These are phyloP conservation scores for Peromyscus aztecus DNA, from an alignment of 2,797 vertebrate genomes.

Conservation along the genomic window DNA sequence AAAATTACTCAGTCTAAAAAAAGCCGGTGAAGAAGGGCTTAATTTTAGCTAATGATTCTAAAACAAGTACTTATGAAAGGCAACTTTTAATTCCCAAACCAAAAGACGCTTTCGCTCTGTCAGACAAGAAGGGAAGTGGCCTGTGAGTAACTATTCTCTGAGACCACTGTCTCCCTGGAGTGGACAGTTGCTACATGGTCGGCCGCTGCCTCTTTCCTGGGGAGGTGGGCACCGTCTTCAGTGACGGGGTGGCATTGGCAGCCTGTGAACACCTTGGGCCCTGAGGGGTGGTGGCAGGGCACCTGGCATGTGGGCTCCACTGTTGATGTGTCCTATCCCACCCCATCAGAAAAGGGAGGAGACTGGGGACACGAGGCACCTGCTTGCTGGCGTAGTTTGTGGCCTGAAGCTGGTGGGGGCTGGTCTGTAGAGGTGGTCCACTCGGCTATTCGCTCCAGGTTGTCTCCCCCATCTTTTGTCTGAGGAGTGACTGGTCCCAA, in stretches of 20 bases:
- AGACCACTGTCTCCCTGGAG: not conserved
- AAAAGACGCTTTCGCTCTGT: not conserved
- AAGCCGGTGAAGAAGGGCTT: conserved; percentile 45
- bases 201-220: not conserved
- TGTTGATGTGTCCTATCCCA: too few species aligned
- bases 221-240: not conserved
- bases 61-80: not conserved
- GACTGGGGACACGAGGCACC: not conserved
- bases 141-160: not conserved
- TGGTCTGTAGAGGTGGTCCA: not conserved
- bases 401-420: not conserved
- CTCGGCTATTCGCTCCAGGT: not conserved
- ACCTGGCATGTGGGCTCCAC: not conserved
- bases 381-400: not conserved
- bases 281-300: not conserved
- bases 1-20: conserved; percentile 52
- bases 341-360: not conserved
- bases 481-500: too few species aligned
- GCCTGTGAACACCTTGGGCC: not conserved
- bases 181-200: not conserved
- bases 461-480: not conserved
- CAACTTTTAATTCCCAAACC: not conserved
- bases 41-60: conserved; percentile 63
- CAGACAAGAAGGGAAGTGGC: not conserved
- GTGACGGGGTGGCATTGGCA: not conserved